Conservation (phyloP, 2,113 vertebrate species). For the Corythornis cristatus region DNA sequence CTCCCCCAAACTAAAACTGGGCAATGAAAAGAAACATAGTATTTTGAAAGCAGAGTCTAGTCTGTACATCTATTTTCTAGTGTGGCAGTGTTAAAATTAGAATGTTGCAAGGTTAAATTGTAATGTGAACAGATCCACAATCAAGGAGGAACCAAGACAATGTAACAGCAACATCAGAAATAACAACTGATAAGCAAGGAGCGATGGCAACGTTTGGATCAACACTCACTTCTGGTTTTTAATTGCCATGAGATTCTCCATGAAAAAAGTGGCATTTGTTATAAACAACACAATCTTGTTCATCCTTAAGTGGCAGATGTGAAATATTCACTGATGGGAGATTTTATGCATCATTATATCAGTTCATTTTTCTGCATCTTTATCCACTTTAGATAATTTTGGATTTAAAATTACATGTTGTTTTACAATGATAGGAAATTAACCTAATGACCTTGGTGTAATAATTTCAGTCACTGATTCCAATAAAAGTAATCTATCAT, state of each 20-base stretch:
- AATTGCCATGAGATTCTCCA: background rate
- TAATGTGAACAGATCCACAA: constrained; percentile 11
- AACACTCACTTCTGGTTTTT: background rate
- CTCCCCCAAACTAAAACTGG: background rate
- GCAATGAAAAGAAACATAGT: background rate
- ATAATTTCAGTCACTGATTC: constrained; percentile 12
- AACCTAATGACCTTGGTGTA: constrained; percentile 5
- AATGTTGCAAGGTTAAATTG: constrained; percentile 43
- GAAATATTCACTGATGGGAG: background rate
- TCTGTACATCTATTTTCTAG: background rate
- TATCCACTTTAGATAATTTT: constrained; percentile 22
- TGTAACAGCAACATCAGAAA: constrained; percentile 26
- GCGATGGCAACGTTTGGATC: background rate
- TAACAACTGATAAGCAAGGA: background rate
- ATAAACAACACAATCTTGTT: background rate
- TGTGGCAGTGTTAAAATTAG: constrained; percentile 39
- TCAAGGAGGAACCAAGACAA: constrained; percentile 13
- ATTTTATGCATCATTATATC: background rate
- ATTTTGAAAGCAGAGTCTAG: background rate
- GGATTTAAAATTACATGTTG: constrained; percentile 15
- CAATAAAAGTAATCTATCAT: background rate
- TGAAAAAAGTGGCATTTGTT: constrained; percentile 19
- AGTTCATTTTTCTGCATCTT: constrained; percentile 21
- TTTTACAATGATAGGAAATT: constrained; percentile 31
- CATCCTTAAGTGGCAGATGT: constrained; percentile 6